Evolutionary conservation across 2,888 invertebrate species (phyloP).

Genomic region (Tenthredo scrophulariae): DNA sequence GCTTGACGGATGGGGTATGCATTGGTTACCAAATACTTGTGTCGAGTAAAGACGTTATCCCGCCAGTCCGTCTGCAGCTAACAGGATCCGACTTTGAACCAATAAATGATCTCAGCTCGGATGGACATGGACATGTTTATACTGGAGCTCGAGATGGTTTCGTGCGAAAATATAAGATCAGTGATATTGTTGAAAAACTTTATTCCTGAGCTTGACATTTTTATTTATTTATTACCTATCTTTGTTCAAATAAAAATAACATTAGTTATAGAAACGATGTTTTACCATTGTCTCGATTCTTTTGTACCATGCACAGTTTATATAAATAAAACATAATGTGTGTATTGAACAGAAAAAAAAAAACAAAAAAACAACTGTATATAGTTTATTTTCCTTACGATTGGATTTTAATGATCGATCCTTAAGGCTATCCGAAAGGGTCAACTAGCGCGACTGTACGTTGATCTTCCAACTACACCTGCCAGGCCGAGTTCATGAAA

Average conservation of each 20-base stretch:
- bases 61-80: constrained; percentile 79
- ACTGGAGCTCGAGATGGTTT: constrained; percentile 83
- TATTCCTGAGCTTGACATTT: background rate
- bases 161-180: constrained; percentile 82
- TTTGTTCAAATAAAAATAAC: background rate
- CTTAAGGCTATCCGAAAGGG: background rate
- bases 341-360: background rate
- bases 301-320: background rate
- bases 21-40: constrained; percentile 79
- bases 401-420: background rate
- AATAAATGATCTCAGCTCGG: constrained; percentile 82
- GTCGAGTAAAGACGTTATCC: constrained; percentile 68
- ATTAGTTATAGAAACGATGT: background rate
- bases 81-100: constrained; percentile 87
- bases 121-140: constrained; percentile 81
- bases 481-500: no score
- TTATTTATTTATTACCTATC: background rate
- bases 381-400: background rate
- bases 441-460: no score
- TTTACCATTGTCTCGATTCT: background rate
- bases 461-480: no score
- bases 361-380: background rate
- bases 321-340: background rate
- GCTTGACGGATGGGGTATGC: constrained; percentile 84
- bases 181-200: constrained; percentile 43